Base-by-base conservation (phyloP, 2,888 invertebrate species). In the Folsomia candida region DNA sequence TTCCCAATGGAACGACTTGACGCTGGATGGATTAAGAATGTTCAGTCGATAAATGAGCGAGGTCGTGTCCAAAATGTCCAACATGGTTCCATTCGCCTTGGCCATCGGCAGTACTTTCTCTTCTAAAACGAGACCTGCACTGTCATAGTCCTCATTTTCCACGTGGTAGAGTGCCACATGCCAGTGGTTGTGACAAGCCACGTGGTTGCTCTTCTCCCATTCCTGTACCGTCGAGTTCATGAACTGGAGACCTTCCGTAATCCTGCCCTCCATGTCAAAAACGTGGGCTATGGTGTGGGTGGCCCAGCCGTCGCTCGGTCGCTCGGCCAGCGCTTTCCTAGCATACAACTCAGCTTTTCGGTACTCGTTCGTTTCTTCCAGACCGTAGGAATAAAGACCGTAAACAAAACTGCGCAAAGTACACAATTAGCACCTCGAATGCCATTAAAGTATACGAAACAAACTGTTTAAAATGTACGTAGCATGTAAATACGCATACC, bases 311-410 rank as follows among this genome's bases (percentile, higher is more conserved):
- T 72, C 72, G 3, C n/a, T 11, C 9, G n/a, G 24, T n/a, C 70
- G 67, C 29, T 66, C 67, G 9, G 64, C 62, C 14, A 72, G 57
- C 20, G 60, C 72, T 25, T 67, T 58, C 18, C 28, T 25, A 2
- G 72, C 72, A 3, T 51, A 29, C 4, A 22, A 14, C 25, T 72
- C 72, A n/a, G 72, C 67, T 25, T 70, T 67, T 18, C 51, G 37
- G 37, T 59, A 72, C 22, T 58, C 25, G 58, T 70, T 67, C 6
- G 58, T 67, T 37, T 72, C 72, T 29, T 63, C 67, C 59, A 72
- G 37, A 11, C 72, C 72, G 54, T 69, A 72, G 4, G 69, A 69
- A 51, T 70, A 63, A 59, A 70, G 61, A n/a, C 72, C 72, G 27
- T 72, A 68, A 14, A 72, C 14, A 51, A 57, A 70, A 25, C 72